Conservation (phyloP, 2,797 vertebrate genomes). For the Cuniculus paca region DNA sequence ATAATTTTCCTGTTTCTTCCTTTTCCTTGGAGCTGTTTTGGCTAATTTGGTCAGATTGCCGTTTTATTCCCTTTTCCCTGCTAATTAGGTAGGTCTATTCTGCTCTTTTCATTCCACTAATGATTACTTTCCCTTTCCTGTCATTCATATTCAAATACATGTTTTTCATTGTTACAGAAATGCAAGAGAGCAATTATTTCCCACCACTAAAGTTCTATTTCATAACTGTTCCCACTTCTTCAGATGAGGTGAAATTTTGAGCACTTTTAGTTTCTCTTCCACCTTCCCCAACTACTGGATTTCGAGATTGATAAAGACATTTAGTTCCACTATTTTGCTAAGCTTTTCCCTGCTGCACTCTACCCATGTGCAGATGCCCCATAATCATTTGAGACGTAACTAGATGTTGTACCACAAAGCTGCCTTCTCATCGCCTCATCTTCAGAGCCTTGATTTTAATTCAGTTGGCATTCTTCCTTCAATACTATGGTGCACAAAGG, state of each 20-base stretch:
- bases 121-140: slow-evolving; percentile 59
- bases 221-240: not conserved
- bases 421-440: too few species aligned
- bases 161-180: slow-evolving; percentile 57
- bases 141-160: slow-evolving; percentile 73
- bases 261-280: not conserved
- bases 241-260: not conserved
- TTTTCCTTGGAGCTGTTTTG: slow-evolving; percentile 66
- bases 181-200: slow-evolving; percentile 48
- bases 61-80: slow-evolving; percentile 33
- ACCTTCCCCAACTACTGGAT: not conserved
- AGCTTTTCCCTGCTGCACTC: too few species aligned
- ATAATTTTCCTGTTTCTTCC: slow-evolving; percentile 53
- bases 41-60: slow-evolving; percentile 35
- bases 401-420: accelerated
- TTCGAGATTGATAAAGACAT: not conserved
- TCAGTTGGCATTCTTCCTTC: not conserved
- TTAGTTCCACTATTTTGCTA: not conserved
- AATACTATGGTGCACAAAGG: accelerated
- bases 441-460: not conserved
- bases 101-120: slow-evolving; percentile 58
- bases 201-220: not conserved
- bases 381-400: not conserved
- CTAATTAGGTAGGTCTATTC: slow-evolving; percentile 65
- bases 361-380: not conserved